Base-by-base conservation (phyloP, 2,888 invertebrate species). In the Lissonota sp. region DNA sequence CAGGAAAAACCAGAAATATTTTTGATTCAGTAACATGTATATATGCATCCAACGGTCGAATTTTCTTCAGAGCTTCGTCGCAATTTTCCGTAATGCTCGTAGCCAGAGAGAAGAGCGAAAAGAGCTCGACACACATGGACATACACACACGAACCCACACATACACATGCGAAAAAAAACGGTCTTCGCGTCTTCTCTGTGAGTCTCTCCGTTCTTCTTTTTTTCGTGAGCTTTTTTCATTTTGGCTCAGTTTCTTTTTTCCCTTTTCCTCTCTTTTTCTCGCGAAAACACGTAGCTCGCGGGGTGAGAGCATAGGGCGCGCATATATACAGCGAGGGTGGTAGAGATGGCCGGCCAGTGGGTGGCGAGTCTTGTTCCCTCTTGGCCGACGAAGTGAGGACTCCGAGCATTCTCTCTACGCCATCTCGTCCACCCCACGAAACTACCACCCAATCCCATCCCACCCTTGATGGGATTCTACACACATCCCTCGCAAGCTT, bases 261-360 rank as follows among this genome's bases (percentile, higher is more conserved):
- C 26, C 26, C 46, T 53, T n/a, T 62, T 42, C 14, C 16, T 79
- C 74, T 80, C 64, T 79, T 79, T 26, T 83, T 80, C 80, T 79
- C 71, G 79, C 79, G 79, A 83, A 83, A 85, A 85, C 80, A 85
- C 83, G 83, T 83, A 83, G 79, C 26, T 26, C 75, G 55, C 66
- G 67, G 26, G 70, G 76, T 39, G 77, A 26, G 26, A 66, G 74
- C 67, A 80, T 66, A 83, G 80, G 80, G 81, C 64, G 72, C 79
- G 26, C 26, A 26, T 26, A 26, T 26, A 26, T 26, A 26, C 26
- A 73, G 74, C 64, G 67, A 66, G 84, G 82, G 79, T 63, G 80
- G 79, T 66, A 71, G 77, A 80, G 87, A 87, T 89, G 88, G 89
- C 87, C 90, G 88, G 89, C 87, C 90, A 87, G 89, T 88, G 88